Conservation (phyloP, 1,140 invertebrate species). For the Drosophila micromelanica region DNA sequence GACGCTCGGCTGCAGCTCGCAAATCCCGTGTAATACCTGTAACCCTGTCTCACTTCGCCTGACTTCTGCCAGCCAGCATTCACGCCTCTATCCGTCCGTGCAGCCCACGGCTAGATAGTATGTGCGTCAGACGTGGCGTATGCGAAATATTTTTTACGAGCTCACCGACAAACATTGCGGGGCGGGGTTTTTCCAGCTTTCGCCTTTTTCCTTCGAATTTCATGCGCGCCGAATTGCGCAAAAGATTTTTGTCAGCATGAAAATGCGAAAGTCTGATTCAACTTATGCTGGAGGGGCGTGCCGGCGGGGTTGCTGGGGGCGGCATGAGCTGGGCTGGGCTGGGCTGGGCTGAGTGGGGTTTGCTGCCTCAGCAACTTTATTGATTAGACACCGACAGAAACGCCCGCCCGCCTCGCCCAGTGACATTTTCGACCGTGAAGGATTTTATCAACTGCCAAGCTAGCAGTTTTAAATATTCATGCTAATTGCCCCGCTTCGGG, state of each 20-base stretch:
- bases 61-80: background rate
- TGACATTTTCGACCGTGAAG: slow-evolving; percentile 21
- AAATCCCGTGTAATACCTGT: slow-evolving; percentile 51
- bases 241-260: slow-evolving; percentile 72
- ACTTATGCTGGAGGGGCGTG: slow-evolving; percentile 15
- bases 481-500: slow-evolving; percentile 59
- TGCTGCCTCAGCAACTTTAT: slow-evolving; percentile 74
- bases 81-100: background rate
- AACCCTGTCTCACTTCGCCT: slow-evolving; percentile 4
- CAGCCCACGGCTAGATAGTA: slow-evolving; percentile 24
- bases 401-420: slow-evolving; percentile 4
- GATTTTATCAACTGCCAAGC: slow-evolving; percentile 40
- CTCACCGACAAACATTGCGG: slow-evolving; percentile 53
- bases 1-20: slow-evolving; percentile 58
- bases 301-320: background rate
- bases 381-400: slow-evolving; percentile 62
- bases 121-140: slow-evolving; percentile 70
- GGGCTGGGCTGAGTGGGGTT: background rate
- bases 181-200: background rate
- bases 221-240: slow-evolving; percentile 48
- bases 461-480: slow-evolving; percentile 70
- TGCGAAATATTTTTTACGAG: slow-evolving; percentile 80
- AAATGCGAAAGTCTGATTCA: slow-evolving; percentile 41
- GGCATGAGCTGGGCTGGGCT: background rate
- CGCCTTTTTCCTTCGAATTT: slow-evolving; percentile 53